Evolutionary conservation across 1,140 invertebrate species (phyloP), one percentile per base, ranked within the genome.

Genomic region (Drosophila asahinai): DNA sequence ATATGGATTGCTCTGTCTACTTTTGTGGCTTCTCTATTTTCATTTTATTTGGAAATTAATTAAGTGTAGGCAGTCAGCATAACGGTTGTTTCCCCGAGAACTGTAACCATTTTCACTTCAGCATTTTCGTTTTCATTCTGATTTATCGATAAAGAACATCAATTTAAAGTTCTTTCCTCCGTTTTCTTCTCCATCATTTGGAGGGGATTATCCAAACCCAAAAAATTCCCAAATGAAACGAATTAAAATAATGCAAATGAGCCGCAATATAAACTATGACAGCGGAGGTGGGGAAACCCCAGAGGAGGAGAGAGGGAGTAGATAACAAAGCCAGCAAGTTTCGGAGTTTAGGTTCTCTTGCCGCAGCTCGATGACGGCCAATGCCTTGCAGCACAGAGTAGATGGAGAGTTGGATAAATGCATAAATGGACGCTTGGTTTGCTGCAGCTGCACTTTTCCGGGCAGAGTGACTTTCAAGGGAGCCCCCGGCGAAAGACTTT

Each of bases 221-320:
- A 40, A 38, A 40, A 15, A 14, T 36, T 36, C 14, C 2, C 8
- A 48, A 61, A 48, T 52, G 81, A 73, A 86, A 86, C 80, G 59
- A 77, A 86, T 86, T 89, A 68, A 87, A 89, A 84, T 81, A 89
- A 87, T 87, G 84, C 84, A 87, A 87, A 87, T 87, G 86, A 89
- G 77, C 77, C 67, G 80, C 83, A 73, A 73, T 80, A 80, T 60
- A 75, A 74, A 81, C 80, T 62, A 40, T n/a, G 17, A 30, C 17
- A 33, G 49, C n/a, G 8, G n/a, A 15, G 33, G 61, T 52, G 64
- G 58, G 66, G 45, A 36, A 61, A 60, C 43, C 45, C 49, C 43
- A 19, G 48, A 43, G 42, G 60, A 11, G 33, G 9, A 15, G 40
- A 45, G 9, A 60, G 43, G 60, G 30, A 52, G n/a, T n/a, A 62